Conservation (phyloP, 2,113 vertebrate species). For the Daubentonia madagascariensis region DNA sequence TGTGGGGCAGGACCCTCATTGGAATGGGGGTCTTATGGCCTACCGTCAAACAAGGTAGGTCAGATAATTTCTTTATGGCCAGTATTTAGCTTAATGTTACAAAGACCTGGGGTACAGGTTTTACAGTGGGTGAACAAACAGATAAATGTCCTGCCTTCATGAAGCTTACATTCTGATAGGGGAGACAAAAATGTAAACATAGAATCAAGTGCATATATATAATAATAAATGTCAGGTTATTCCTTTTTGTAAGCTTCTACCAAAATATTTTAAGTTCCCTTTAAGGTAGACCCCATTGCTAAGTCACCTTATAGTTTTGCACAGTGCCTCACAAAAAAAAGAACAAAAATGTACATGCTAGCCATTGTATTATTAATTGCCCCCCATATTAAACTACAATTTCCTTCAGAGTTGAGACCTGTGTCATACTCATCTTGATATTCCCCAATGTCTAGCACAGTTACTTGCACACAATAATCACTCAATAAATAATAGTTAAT, state of each 20-base stretch:
- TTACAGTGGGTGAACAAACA: not conserved
- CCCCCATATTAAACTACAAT: fast-evolving
- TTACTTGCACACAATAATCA: not conserved
- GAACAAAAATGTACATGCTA: not conserved
- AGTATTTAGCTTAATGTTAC: too few species aligned
- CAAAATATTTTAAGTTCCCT: not conserved
- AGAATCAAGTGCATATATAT: not conserved
- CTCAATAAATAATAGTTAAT: not conserved
- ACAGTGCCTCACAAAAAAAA: not conserved
- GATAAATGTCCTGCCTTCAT: not conserved
- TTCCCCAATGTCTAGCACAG: not conserved
- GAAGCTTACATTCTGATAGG: not conserved
- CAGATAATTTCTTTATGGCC: too few species aligned
- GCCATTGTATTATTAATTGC: not conserved
- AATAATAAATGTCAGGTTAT: not conserved
- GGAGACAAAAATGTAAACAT: not conserved
- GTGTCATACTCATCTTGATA: not conserved
- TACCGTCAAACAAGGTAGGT: too few species aligned
- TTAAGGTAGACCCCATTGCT: not conserved
- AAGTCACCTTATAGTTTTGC: not conserved
- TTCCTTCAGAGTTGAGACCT: not conserved
- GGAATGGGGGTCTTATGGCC: too few species aligned
- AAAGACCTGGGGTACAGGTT: not conserved
- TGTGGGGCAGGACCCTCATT: too few species aligned
- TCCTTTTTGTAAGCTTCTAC: not conserved